phyloP scores from a whole-genome alignment of 2,797 vertebrate species.

The Eptatretus atami region DNA sequence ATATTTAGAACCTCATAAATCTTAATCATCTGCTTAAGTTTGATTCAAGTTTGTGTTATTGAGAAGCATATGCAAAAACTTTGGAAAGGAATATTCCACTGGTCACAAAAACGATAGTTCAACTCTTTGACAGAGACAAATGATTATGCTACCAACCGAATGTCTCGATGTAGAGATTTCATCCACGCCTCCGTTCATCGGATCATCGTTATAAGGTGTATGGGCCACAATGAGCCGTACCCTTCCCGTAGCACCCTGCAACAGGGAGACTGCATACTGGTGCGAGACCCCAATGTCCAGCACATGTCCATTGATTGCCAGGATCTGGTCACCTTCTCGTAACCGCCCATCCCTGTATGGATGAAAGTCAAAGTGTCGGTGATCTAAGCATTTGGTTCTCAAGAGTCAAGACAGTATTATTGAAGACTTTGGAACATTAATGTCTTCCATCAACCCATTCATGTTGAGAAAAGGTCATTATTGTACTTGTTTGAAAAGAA shows the following conservation, averaged over 20 bases:
- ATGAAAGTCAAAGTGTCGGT: slow-evolving; percentile 9
- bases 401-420: slow-evolving; percentile 10
- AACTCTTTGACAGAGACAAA: too few species aligned
- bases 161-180: too few species aligned
- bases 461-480: background rate
- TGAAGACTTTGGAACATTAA: slow-evolving; percentile 10
- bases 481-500: background rate
- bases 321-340: slow-evolving; percentile 72
- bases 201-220: background rate
- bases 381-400: background rate
- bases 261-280: slow-evolving; percentile 59
- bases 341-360: slow-evolving; percentile 48
- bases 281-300: slow-evolving; percentile 71
- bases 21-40: too few species aligned
- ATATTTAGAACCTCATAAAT: too few species aligned
- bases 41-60: too few species aligned
- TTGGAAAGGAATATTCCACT: too few species aligned
- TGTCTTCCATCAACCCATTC: slow-evolving; percentile 9
- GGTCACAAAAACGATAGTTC: too few species aligned
- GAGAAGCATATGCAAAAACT: too few species aligned
- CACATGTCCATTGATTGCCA: slow-evolving; percentile 53
- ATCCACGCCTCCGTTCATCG: too few species aligned
- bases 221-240: slow-evolving; percentile 51
- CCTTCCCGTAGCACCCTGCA: slow-evolving; percentile 50
- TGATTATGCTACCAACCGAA: too few species aligned